A percentile compares a stretch with the other conserved stretches of the same genome.
Evolutionary conservation across 2,113 vertebrate species (phyloP).

Genomic region (Solea solea): DNA sequence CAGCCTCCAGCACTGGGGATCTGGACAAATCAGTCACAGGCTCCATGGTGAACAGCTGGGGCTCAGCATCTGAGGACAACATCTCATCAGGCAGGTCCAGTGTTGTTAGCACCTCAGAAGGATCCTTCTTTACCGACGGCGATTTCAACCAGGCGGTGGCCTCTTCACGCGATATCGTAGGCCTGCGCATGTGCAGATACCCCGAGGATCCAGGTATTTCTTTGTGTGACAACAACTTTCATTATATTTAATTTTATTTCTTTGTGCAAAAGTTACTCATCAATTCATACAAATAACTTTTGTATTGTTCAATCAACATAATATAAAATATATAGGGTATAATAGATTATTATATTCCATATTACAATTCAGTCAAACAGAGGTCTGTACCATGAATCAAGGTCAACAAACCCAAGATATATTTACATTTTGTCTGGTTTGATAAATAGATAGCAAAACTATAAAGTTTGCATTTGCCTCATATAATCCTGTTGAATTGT

Average conservation of each 20-base stretch:
- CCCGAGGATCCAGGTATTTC: slow-evolving; percentile 80
- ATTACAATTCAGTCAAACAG: no score
- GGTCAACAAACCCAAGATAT: no score
- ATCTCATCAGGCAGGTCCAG: slow-evolving; percentile 94
- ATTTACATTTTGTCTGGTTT: no score
- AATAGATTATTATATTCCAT: no score
- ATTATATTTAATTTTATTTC: background rate
- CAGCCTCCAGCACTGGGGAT: slow-evolving; percentile 91
- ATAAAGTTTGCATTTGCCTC: no score
- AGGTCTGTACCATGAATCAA: no score
- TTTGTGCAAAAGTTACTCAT: background rate
- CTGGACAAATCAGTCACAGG: slow-evolving; percentile 93
- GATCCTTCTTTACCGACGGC: slow-evolving; percentile 94
- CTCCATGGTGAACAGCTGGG: slow-evolving; percentile 98
- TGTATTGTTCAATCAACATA: no score
- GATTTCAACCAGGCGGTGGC: slow-evolving; percentile 93
- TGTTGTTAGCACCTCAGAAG: slow-evolving; percentile 90
- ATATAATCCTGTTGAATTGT: no score
- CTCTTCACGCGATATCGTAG: slow-evolving; percentile 86
- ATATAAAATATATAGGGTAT: no score
- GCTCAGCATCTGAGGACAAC: slow-evolving; percentile 94
- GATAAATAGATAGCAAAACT: no score
- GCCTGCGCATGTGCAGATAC: slow-evolving; percentile 88
- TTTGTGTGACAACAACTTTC: background rate
- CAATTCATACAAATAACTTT: no score